Conservation (phyloP, 2,888 invertebrate genomes). For the Sesia bembeciformis region DNA sequence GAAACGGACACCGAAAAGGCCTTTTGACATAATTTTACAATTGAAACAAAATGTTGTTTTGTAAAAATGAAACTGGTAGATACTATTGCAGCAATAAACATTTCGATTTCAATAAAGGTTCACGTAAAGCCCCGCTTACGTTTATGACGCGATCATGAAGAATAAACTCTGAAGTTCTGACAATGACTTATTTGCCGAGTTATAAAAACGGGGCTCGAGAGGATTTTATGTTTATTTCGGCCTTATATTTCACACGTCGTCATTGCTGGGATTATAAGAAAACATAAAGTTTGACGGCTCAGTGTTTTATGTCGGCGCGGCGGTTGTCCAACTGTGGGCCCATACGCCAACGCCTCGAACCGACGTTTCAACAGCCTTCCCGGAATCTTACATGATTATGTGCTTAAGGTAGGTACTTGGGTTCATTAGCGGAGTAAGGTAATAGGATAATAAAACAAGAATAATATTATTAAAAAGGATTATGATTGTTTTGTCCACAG, state of each 20-base stretch:
- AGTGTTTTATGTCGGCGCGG: constrained; percentile 27
- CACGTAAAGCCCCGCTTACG: constrained; percentile 27
- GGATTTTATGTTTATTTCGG: constrained; percentile 48
- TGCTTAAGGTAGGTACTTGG: not conserved
- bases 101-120: constrained; percentile 32
- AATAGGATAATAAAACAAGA: not conserved
- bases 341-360: not conserved
- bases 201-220: constrained; percentile 40
- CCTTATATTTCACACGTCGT: constrained; percentile 53
- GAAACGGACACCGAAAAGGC: too few relatives aligned
- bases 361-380: constrained; percentile 3
- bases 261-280: constrained; percentile 45
- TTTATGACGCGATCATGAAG: constrained; percentile 42
- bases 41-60: too few relatives aligned
- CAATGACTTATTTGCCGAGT: constrained; percentile 54
- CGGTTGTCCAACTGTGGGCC: constrained; percentile 1
- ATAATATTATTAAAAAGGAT: too few relatives aligned
- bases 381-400: constrained; percentile 11
- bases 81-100: constrained; percentile 3
- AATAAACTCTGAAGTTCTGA: constrained; percentile 36
- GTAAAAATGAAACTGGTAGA: too few relatives aligned
- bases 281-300: constrained; percentile 38
- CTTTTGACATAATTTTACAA: too few relatives aligned
- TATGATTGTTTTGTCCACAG: too few relatives aligned
- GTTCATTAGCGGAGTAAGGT: not conserved